These are phyloP conservation scores for Campodea augens DNA, from an alignment of 1,140 invertebrate genomes.

Conservation along the genomic window DNA sequence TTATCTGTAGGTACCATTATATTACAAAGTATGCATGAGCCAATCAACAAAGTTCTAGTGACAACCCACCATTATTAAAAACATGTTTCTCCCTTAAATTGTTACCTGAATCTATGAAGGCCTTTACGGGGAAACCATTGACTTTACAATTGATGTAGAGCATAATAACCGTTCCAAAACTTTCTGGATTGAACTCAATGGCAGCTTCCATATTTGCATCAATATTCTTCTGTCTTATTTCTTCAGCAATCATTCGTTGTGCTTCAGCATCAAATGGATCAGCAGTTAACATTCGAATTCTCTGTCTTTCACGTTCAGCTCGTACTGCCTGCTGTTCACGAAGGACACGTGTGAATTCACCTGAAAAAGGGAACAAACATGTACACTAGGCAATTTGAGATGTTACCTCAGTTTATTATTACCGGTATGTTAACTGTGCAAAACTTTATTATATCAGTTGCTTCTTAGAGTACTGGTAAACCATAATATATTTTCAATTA, in stretches of 20 bases:
- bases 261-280: constrained; percentile 91
- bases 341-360: constrained; percentile 62
- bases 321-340: constrained; percentile 56
- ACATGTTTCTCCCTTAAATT: too few species aligned
- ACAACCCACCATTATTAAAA: too few species aligned
- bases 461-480: too few species aligned
- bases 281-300: constrained; percentile 70
- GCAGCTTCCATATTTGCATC: constrained; percentile 97
- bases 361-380: too few species aligned
- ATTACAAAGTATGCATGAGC: too few species aligned
- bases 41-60: too few species aligned
- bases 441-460: too few species aligned
- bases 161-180: constrained; percentile 93
- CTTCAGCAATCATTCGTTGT: constrained; percentile 83
- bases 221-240: constrained; percentile 88
- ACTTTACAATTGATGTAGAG: constrained; percentile 91
- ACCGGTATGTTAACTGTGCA: too few species aligned
- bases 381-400: too few species aligned
- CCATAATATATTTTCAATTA: too few species aligned
- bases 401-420: too few species aligned
- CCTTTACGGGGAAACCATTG: constrained; percentile 88
- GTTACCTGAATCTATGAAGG: constrained; percentile 87
- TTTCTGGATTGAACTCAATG: constrained; percentile 95
- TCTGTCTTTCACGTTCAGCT: constrained; percentile 57
- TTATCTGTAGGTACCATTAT: too few species aligned